phyloP scores from a whole-genome alignment of 2,888 invertebrate genomes.

The Dicyrtomina minuta region DNA sequence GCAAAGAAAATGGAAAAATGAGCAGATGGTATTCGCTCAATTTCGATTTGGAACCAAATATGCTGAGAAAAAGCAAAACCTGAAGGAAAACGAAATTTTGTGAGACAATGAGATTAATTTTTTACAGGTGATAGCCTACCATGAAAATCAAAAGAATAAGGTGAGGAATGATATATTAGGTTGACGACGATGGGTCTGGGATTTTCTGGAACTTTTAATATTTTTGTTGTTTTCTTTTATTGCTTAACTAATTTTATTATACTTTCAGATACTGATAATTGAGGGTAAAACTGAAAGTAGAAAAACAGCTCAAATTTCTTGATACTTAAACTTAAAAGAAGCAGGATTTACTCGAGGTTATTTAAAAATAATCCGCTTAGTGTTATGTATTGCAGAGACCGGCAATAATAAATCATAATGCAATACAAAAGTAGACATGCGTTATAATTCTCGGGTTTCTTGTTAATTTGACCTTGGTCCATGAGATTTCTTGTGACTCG shows the following conservation, averaged over 20 bases:
- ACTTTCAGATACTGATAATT: conserved; percentile 77
- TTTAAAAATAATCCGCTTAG: too few species aligned
- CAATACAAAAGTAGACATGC: too few species aligned
- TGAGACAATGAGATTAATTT: conserved; percentile 98
- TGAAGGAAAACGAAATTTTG: conserved; percentile 81
- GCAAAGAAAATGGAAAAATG: conserved; percentile 93
- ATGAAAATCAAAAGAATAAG: conserved; percentile 65
- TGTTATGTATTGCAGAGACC: too few species aligned
- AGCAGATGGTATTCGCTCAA: conserved; percentile 88
- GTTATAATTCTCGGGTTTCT: too few species aligned
- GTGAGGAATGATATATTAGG: too few species aligned
- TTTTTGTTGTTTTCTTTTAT: background rate
- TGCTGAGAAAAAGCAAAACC: conserved; percentile 61
- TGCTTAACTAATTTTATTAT: background rate
- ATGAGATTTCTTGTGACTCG: conserved; percentile 38
- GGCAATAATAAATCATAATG: too few species aligned
- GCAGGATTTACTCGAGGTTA: conserved; percentile 78
- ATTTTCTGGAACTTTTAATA: background rate
- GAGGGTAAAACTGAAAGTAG: conserved; percentile 99
- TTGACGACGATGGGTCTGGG: too few species aligned
- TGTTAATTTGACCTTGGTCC: too few species aligned
- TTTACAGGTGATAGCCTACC: conserved; percentile 77
- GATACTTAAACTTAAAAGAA: conserved; percentile 92
- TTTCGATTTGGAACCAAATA: conserved; percentile 93
- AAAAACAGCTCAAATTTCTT: conserved; percentile 99